Base-by-base conservation (phyloP, 2,888 invertebrate species). In the Teinopalpus imperialis region DNA sequence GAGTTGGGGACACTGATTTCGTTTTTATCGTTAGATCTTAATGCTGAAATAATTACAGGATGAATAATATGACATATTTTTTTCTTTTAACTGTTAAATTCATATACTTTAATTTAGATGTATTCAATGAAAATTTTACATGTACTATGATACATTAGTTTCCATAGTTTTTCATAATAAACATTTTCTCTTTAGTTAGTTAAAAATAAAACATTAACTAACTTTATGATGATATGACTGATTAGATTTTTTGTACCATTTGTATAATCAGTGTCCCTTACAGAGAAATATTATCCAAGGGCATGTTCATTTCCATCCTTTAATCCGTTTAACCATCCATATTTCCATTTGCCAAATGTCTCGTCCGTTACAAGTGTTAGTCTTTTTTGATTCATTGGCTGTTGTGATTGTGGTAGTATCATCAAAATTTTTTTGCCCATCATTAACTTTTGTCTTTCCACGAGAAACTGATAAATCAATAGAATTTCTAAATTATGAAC, bases 311-410 rank as follows among this genome's bases (percentile, higher is more conserved):
- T 57, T 63, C 62, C 66, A 65, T 62, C 60, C 63, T 60, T 57
- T 54, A 52, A 54, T 56, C 69, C 69, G 52, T 49, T 51, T 54
- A 57, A 55, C 53, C 60, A 59, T 64, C 64, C 72, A 66, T 69
- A 61, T 60, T n/a, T 65, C 66, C 57, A 52, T 52, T 48, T 44
- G 44, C 52, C 53, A 39, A 54, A 29, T 56, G 59, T 63, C 60
- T 66, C 63, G 66, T 69, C 76, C 69, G 61, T 66, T 24, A 59
- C 55, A 66, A 56, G 57, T 66, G 59, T 62, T 73, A 76, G 80
- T 80, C 80, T 79, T 81, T 79, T 81, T 81, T 81, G 78, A 77
- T 69, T 71, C 66, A 75, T 74, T 80, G 74, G 75, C 55, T 78
- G 74, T 66, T 78, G 75, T 79, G 69, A 61, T 62, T 75, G 77